phyloP scores from a whole-genome alignment of 2,113 vertebrate species.

The Phocoena sinus region DNA sequence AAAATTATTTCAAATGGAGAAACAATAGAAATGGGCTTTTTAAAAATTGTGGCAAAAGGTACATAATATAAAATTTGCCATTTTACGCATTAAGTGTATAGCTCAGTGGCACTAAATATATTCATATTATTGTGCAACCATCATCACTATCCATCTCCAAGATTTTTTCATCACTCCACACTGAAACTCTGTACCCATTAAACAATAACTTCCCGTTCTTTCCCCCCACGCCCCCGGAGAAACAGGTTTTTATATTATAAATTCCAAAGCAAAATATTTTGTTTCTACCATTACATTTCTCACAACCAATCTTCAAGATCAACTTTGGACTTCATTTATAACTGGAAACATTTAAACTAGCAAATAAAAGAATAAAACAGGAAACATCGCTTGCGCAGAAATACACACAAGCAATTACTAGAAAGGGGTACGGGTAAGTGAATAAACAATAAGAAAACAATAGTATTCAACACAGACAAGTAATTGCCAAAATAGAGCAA shows the following conservation, averaged over 20 bases:
- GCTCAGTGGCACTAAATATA: not conserved
- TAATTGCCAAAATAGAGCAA: not conserved
- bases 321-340: not conserved
- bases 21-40: not conserved
- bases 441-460: not conserved
- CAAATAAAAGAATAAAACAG: not conserved
- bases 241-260: not conserved
- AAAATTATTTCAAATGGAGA: not conserved
- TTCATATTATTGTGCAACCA: not conserved
- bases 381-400: not conserved
- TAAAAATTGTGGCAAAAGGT: not conserved
- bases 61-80: not conserved
- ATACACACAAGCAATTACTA: not conserved
- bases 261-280: not conserved
- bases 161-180: not conserved
- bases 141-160: not conserved
- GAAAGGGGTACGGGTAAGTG: not conserved
- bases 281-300: not conserved
- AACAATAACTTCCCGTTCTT: not conserved
- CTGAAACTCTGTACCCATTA: not conserved
- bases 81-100: not conserved
- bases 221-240: not conserved
- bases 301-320: not conserved
- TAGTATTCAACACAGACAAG: not conserved
- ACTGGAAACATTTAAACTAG: not conserved